Conservation (phyloP, 2,113 vertebrate genomes). For the Verasper variegatus region DNA sequence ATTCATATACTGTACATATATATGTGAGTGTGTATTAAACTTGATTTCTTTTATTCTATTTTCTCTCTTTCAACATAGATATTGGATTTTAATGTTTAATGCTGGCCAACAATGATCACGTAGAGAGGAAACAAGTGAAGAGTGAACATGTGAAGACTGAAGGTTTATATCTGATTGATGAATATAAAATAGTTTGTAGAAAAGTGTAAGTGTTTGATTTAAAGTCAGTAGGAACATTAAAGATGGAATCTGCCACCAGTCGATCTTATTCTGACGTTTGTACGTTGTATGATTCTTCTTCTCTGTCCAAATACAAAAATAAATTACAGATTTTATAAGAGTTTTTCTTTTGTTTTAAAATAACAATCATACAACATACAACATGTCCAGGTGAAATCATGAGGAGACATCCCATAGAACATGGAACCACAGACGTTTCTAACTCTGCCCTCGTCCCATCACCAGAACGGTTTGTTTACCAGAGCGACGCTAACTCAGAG, state of each 20-base stretch:
- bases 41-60: too few relatives aligned
- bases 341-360: not conserved
- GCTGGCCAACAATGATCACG: too few relatives aligned
- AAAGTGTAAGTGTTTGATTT: not conserved
- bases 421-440: not conserved
- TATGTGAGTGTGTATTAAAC: too few relatives aligned
- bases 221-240: not conserved
- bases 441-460: not conserved
- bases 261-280: not conserved
- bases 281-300: not conserved
- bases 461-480: slow-evolving; percentile 31
- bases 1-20: too few relatives aligned
- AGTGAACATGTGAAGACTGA: too few relatives aligned
- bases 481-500: slow-evolving; percentile 36
- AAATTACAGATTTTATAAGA: not conserved
- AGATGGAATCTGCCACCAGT: not conserved
- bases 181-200: too few relatives aligned
- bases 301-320: not conserved
- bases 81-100: too few relatives aligned
- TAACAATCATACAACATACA: not conserved
- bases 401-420: not conserved
- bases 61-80: too few relatives aligned
- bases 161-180: too few relatives aligned
- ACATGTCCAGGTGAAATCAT: not conserved
- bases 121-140: too few relatives aligned